phyloP scores from a whole-genome alignment of 2,888 invertebrate genomes.

The Xylota sylvarum region DNA sequence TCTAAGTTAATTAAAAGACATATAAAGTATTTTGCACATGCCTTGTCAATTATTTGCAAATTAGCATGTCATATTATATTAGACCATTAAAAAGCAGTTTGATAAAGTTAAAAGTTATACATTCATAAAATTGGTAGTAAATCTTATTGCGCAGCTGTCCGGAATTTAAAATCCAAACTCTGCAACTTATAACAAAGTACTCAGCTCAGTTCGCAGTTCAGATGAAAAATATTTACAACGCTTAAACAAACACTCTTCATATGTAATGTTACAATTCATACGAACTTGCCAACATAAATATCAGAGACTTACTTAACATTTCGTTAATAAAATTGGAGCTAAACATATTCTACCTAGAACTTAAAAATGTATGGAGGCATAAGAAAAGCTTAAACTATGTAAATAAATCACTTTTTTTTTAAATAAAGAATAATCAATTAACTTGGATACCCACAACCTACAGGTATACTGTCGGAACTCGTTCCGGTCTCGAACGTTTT shows the following conservation, averaged over 20 bases:
- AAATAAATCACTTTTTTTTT: too few relatives aligned
- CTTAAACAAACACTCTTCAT: too few relatives aligned
- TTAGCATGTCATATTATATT: background rate
- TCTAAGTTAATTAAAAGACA: background rate
- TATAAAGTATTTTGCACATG: too few relatives aligned
- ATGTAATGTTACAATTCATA: too few relatives aligned
- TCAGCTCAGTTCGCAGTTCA: too few relatives aligned
- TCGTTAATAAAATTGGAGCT: too few relatives aligned
- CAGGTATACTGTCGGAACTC: background rate
- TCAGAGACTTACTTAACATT: too few relatives aligned
- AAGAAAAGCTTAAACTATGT: too few relatives aligned
- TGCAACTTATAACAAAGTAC: too few relatives aligned
- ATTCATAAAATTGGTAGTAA: background rate
- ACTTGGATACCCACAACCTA: slow-evolving; percentile 16
- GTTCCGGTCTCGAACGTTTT: background rate
- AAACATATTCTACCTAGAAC: too few relatives aligned
- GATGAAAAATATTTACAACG: background rate
- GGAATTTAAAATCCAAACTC: background rate
- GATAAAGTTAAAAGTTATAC: background rate
- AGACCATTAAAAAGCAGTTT: background rate
- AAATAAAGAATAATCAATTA: background rate
- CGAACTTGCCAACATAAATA: too few relatives aligned
- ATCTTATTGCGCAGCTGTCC: slow-evolving; percentile 1
- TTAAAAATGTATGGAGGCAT: too few relatives aligned
- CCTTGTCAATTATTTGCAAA: background rate